These are phyloP conservation scores for Drosophila testacea DNA, from an alignment of 2,888 invertebrate species.

Conservation along the genomic window DNA sequence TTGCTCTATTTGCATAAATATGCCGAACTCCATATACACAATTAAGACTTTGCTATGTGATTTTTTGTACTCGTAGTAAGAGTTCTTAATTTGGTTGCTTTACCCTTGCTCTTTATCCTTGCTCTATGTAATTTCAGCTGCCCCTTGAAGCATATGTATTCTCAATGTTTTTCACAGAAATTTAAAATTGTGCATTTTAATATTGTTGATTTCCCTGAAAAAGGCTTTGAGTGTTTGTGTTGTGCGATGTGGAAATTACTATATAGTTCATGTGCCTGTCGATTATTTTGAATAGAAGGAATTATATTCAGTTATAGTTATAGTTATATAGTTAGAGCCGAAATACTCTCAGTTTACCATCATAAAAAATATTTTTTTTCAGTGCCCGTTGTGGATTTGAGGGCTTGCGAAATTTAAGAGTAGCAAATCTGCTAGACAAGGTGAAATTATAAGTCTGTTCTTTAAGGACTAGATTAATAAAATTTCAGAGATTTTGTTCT, in stretches of 20 bases:
- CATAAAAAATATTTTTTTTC: too few relatives aligned
- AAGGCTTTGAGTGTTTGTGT: neutral
- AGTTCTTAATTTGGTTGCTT: conserved; percentile 15
- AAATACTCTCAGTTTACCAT: too few relatives aligned
- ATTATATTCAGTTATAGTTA: neutral
- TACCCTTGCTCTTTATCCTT: neutral
- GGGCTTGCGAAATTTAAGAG: too few relatives aligned
- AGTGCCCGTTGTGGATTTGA: too few relatives aligned
- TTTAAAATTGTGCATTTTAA: conserved; percentile 9
- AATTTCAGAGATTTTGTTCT: too few relatives aligned
- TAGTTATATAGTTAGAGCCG: too few relatives aligned
- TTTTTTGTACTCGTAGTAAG: conserved; percentile 3
- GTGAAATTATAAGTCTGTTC: too few relatives aligned
- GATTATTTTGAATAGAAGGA: neutral
- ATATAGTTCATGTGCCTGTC: neutral
- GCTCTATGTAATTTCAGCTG: conserved; percentile 8
- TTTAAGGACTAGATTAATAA: too few relatives aligned
- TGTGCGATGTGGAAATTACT: neutral
- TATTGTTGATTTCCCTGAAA: conserved; percentile 17
- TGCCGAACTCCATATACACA: conserved; percentile 41
- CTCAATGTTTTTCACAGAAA: conserved; percentile 8
- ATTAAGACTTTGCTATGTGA: conserved; percentile 59
- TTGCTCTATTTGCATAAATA: conserved; percentile 72
- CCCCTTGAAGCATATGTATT: conserved; percentile 5
- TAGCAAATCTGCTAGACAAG: too few relatives aligned